Evolutionary conservation across 2,888 invertebrate species (phyloP).

Genomic region (Steinernema hermaphroditum): DNA sequence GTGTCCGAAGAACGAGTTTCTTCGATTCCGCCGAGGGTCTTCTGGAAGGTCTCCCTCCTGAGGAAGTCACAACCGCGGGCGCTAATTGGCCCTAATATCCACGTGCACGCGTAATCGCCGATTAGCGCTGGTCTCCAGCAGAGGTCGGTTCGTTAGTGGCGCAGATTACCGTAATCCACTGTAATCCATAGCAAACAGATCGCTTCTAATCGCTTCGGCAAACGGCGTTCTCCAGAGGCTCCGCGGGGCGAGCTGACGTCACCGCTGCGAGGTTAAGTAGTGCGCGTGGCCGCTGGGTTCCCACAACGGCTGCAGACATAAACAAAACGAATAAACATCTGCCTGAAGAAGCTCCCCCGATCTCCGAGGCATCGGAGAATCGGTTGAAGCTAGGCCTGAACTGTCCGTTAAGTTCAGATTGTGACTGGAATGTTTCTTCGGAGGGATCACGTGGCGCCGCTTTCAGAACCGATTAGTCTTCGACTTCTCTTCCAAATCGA

Average conservation of each 20-base stretch:
- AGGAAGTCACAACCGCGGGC: too few relatives aligned
- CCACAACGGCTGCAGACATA: slow-evolving; percentile 6
- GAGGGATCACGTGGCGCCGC: too few relatives aligned
- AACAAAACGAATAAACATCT: slow-evolving; percentile 7
- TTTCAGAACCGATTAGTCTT: too few relatives aligned
- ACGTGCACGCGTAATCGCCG: slow-evolving; percentile 13
- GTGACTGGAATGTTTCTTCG: too few relatives aligned
- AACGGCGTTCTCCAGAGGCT: slow-evolving; percentile 17
- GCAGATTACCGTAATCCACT: slow-evolving; percentile 22
- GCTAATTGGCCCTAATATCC: neutral
- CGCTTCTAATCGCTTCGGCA: slow-evolving; percentile 13
- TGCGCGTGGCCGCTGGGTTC: neutral
- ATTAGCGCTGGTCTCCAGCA: slow-evolving; percentile 5
- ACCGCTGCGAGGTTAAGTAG: neutral
- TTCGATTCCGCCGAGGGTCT: neutral
- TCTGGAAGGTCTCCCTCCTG: neutral
- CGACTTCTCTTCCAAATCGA: too few relatives aligned
- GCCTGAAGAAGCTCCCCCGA: too few relatives aligned
- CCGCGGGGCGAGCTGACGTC: slow-evolving; percentile 19
- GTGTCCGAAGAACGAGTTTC: neutral
- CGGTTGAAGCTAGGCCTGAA: too few relatives aligned
- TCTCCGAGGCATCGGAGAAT: too few relatives aligned
- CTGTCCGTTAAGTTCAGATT: too few relatives aligned
- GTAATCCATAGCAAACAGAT: neutral
- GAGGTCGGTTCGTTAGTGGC: neutral